Evolutionary conservation across 2,888 invertebrate genomes (phyloP).

Genomic region (Quadroppia sp.): DNA sequence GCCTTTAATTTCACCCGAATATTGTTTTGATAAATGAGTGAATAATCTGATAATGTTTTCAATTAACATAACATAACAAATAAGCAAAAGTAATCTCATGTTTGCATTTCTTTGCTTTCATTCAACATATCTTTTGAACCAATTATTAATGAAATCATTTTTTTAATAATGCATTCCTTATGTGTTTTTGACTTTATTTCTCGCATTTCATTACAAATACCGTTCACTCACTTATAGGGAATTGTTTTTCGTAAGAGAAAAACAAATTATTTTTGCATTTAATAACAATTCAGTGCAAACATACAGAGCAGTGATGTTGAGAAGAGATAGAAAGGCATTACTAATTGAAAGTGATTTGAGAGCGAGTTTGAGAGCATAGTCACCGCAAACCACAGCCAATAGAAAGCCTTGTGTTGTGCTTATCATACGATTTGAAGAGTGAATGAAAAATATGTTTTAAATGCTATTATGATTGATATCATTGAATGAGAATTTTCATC

Average conservation of each 20-base stretch:
- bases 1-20: background rate
- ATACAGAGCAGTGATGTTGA: background rate
- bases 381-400: background rate
- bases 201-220: background rate
- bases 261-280: too few relatives aligned
- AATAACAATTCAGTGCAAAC: background rate
- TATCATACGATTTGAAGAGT: background rate
- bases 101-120: background rate
- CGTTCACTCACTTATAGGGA: background rate
- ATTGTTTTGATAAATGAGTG: background rate
- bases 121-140: background rate
- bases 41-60: background rate
- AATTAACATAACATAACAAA: background rate
- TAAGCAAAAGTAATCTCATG: background rate
- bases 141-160: background rate
- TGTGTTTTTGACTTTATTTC: background rate
- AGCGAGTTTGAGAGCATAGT: background rate
- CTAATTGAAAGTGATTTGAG: background rate
- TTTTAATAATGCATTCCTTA: background rate
- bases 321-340: background rate
- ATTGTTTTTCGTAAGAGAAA: background rate
- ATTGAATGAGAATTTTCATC: background rate
- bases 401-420: background rate
- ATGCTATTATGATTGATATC: slow-evolving; percentile 12
- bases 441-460: background rate